These are phyloP conservation scores for Drosophila nigrodunni DNA, from an alignment of 1,140 invertebrate genomes.

Conservation along the genomic window DNA sequence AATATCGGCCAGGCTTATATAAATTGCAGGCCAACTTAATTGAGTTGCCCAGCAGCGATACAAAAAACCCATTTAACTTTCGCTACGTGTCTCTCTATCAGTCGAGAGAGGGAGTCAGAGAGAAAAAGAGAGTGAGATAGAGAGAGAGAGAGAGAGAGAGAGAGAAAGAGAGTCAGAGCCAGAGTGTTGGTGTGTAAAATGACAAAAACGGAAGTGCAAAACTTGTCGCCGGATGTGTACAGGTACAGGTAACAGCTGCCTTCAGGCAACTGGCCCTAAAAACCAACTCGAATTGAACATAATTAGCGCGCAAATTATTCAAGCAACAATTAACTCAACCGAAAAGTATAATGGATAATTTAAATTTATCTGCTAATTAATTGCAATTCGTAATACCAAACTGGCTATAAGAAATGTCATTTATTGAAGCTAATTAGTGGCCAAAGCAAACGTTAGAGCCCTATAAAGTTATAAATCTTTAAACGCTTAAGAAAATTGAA, in stretches of 20 bases:
- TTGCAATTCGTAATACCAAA: conserved; percentile 28
- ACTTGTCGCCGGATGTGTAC: conserved; percentile 57
- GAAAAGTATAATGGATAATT: conserved; percentile 50
- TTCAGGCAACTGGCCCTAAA: conserved; percentile 12
- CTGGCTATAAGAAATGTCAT: background rate
- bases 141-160: background rate
- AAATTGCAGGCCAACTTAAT: conserved; percentile 60
- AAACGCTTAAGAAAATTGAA: too few relatives aligned
- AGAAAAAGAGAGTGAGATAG: background rate
- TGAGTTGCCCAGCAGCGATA: conserved; percentile 42
- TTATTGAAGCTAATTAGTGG: too few relatives aligned
- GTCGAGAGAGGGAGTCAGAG: background rate
- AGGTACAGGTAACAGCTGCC: conserved; percentile 31
- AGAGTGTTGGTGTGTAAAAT: conserved; percentile 37
- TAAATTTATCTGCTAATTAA: conserved; percentile 61
- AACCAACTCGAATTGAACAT: conserved; percentile 44
- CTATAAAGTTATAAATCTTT: too few relatives aligned
- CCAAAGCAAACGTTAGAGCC: too few relatives aligned
- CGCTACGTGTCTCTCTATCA: background rate
- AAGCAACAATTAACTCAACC: conserved; percentile 52
- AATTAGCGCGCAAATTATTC: conserved; percentile 62
- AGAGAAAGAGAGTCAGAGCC: background rate
- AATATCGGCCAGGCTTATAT: conserved; percentile 67
- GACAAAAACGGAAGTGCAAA: conserved; percentile 52
- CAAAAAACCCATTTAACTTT: conserved; percentile 26